These are phyloP conservation scores for Itoplectis maculator DNA, from an alignment of 2,888 invertebrate genomes.

Conservation along the genomic window DNA sequence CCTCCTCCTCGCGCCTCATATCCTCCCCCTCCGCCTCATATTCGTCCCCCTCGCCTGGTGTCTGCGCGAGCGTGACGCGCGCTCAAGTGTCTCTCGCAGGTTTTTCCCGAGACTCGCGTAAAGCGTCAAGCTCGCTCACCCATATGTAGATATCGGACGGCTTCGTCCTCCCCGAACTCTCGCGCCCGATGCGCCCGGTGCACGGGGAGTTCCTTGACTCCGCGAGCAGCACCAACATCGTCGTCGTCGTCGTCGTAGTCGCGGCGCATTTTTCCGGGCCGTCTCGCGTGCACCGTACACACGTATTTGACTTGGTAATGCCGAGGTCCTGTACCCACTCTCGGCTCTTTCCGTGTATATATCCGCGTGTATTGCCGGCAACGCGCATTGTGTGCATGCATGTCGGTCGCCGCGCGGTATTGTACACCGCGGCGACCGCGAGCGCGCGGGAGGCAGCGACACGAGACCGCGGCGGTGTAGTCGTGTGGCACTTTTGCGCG, in stretches of 20 bases:
- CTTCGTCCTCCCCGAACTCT: constrained; percentile 31
- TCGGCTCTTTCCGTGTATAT: constrained; percentile 40
- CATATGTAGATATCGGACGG: constrained; percentile 15
- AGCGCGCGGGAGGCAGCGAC: constrained; percentile 37
- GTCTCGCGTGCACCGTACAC: constrained; percentile 67
- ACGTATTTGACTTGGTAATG: constrained; percentile 84
- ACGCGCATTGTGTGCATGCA: constrained; percentile 14
- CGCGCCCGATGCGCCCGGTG: constrained; percentile 16
- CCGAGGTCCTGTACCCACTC: constrained; percentile 75
- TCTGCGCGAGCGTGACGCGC: neutral
- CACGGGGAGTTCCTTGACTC: constrained; percentile 77
- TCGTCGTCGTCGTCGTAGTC: constrained; percentile 75
- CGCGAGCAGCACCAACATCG: constrained; percentile 70
- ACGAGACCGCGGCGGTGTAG: constrained; percentile 29
- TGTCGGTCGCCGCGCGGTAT: constrained; percentile 29
- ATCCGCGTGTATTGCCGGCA: constrained; percentile 18
- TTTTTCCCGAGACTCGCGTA: constrained; percentile 3
- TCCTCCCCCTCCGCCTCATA: too few relatives aligned
- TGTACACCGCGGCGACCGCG: neutral
- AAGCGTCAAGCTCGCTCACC: constrained; percentile 9
- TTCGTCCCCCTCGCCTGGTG: neutral
- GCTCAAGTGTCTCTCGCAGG: neutral
- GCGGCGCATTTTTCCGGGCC: constrained; percentile 74
- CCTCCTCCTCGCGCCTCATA: too few relatives aligned
- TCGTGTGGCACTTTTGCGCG: constrained; percentile 16